Evolutionary conservation across 2,888 invertebrate genomes (phyloP).

Genomic region (Campaea margaritaria): DNA sequence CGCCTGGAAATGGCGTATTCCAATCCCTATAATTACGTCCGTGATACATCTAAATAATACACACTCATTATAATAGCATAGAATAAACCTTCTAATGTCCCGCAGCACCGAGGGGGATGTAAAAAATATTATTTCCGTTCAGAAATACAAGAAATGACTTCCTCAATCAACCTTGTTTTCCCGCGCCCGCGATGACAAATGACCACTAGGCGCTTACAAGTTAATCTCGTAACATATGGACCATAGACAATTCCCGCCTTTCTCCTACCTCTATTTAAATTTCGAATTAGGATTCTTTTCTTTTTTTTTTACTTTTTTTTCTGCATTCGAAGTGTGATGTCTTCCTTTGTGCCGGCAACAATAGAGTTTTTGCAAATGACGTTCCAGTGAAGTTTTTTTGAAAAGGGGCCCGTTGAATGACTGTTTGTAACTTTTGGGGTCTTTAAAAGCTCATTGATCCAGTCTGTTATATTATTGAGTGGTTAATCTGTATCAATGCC

Average conservation of each 20-base stretch:
- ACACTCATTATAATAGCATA: constrained; percentile 61
- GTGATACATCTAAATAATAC: constrained; percentile 37
- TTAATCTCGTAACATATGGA: constrained; percentile 82
- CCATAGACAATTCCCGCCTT: constrained; percentile 68
- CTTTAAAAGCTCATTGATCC: constrained; percentile 73
- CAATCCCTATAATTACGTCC: constrained; percentile 36
- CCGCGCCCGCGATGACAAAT: constrained; percentile 76
- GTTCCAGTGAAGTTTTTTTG: constrained; percentile 66
- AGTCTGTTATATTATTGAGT: constrained; percentile 71
- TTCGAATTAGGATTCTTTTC: constrained; percentile 64
- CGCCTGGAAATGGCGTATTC: constrained; percentile 32
- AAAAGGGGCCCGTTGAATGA: constrained; percentile 65
- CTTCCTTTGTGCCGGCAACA: constrained; percentile 80
- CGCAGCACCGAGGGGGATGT: constrained; percentile 66
- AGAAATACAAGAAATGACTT: constrained; percentile 80
- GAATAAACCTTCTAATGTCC: constrained; percentile 71
- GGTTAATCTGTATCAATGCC: constrained; percentile 69
- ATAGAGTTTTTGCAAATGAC: constrained; percentile 80
- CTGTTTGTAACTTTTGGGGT: constrained; percentile 66
- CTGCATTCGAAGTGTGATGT: constrained; percentile 61
- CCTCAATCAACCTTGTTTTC: constrained; percentile 76
- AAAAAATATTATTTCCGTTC: constrained; percentile 82
- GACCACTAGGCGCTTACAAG: constrained; percentile 71
- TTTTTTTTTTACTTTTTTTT: constrained; percentile 29
- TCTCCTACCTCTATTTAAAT: constrained; percentile 66